Base-by-base conservation (phyloP, 2,113 vertebrate species). In the Zapus hudsonius region DNA sequence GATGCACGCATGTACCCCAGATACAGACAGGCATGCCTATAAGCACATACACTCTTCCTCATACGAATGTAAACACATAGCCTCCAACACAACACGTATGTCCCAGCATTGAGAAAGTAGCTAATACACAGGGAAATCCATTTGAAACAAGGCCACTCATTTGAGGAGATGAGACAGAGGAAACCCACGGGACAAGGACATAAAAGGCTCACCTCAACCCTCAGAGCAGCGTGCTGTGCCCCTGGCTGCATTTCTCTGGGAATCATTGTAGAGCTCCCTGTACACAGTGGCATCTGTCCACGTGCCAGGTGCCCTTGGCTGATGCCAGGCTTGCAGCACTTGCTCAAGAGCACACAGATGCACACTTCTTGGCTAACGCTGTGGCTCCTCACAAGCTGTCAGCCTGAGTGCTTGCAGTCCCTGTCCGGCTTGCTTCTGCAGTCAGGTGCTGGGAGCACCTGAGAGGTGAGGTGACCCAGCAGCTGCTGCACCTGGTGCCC, bases 161-260 rank as follows among this genome's bases (percentile, higher is more conserved):
- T 25, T 27, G 20, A n/a, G 63, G 59, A 59, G 64, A 25, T 47
- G 4, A 64, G 73, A 47, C 4, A 29, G 8, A n/a, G 75, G 8
- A 63, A 25, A 20, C 23, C 67, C 36, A 29, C 57, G 70, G 44
- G 70, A 31, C 63, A 25, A 47, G 33, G 27, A 6, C n/a, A n/a
- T n/a, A 40, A 4, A 25, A 29, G 66, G 47, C 4, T 40, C 4
- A 2, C 40, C 40, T 44, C 40, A 23, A 23, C 23, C n/a, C 55
- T 29, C 67, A 0, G 2, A 17, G 61, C 52, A 19, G 3, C 1
- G 11, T 2, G 55, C 1, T 1, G 47, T 23, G 7, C n/a, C n/a
- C n/a, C n/a, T 25, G 40, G 4, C 52, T 31, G 40, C 63, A 15
- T n/a, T 74, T n/a, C n/a, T n/a, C n/a, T n/a, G n/a, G n/a, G n/a